These are phyloP conservation scores for Poliocrania exsul DNA, from an alignment of 2,797 vertebrate species.

Conservation along the genomic window DNA sequence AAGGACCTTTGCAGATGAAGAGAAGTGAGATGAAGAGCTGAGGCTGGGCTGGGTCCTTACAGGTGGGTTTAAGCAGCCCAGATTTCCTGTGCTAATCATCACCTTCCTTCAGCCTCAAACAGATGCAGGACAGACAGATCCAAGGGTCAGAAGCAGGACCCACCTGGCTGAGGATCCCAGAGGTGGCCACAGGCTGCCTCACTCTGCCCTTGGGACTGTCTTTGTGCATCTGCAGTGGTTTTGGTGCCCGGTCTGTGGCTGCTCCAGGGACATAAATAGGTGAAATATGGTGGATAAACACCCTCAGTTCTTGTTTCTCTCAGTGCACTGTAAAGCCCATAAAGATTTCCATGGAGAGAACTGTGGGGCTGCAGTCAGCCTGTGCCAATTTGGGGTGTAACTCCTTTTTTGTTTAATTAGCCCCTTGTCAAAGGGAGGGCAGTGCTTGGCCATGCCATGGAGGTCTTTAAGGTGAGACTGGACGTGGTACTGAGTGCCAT, in stretches of 20 bases:
- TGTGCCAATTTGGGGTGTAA: not conserved
- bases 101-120: not conserved
- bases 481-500: too few species aligned
- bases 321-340: not conserved
- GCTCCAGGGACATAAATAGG: too few species aligned
- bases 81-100: not conserved
- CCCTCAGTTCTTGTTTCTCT: not conserved
- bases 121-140: not conserved
- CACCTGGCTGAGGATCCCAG: not conserved
- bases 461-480: too few species aligned
- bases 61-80: not conserved
- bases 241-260: not conserved
- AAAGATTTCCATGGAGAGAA: not conserved
- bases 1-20: not conserved
- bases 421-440: not conserved
- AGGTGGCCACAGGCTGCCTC: not conserved
- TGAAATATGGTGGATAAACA: not conserved
- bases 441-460: not conserved
- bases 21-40: not conserved
- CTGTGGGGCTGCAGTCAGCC: not conserved
- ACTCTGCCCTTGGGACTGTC: not conserved
- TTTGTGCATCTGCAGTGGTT: not conserved
- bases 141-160: not conserved
- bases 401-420: not conserved
- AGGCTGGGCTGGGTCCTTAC: not conserved